Evolutionary conservation across 2,888 invertebrate genomes (phyloP).

Genomic region (Cheilosia scutellata): DNA sequence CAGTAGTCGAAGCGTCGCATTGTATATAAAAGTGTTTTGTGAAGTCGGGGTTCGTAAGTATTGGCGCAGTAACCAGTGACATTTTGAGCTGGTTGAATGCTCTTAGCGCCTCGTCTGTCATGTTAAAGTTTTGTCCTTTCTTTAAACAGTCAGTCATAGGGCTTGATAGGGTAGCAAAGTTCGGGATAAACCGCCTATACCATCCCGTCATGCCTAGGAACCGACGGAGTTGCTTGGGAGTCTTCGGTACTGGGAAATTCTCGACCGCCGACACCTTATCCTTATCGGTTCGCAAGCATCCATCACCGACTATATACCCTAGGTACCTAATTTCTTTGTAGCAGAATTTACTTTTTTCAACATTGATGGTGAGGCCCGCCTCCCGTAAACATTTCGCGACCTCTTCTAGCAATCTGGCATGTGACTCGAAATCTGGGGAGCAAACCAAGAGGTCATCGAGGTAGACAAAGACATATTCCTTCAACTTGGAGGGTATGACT

Average conservation of each 20-base stretch:
- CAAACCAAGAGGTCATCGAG: too few species aligned
- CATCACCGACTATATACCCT: too few species aligned
- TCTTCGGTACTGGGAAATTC: not conserved
- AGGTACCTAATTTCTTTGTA: too few species aligned
- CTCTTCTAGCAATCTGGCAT: too few species aligned
- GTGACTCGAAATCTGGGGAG: too few species aligned
- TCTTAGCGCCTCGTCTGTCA: conserved; percentile 2
- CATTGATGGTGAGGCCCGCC: too few species aligned
- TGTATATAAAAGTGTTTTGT: not conserved
- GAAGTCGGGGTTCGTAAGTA: not conserved
- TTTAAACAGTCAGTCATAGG: not conserved
- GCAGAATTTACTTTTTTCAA: too few species aligned
- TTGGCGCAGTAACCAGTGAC: not conserved
- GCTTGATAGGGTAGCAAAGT: not conserved
- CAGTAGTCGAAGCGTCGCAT: conserved; percentile 3
- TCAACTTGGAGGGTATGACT: too few species aligned
- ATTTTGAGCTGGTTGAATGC: not conserved
- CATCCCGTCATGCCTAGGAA: not conserved
- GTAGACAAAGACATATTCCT: too few species aligned
- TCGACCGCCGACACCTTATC: not conserved
- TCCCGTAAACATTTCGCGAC: too few species aligned
- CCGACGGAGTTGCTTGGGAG: not conserved
- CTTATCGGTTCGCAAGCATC: not conserved
- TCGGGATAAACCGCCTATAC: not conserved
- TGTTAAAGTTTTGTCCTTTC: not conserved